phyloP scores from a whole-genome alignment of 1,140 invertebrate genomes.

The Aphis gossypii region DNA sequence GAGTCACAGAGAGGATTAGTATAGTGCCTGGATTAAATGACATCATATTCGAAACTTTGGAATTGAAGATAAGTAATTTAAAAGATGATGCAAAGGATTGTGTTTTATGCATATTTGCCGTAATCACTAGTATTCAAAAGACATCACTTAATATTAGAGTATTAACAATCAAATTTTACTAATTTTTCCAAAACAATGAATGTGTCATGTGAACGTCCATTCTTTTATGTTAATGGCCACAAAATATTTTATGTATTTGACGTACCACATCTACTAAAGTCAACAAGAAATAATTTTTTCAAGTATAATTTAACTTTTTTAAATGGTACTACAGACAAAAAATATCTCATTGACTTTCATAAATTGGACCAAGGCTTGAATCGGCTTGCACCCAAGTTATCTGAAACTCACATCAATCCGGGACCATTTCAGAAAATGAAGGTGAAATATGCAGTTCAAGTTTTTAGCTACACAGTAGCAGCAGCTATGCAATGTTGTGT shows the following conservation, averaged over 20 bases:
- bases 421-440: not conserved
- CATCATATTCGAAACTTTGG: no score
- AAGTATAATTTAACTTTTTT: not conserved
- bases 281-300: not conserved
- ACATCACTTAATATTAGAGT: no score
- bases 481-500: not conserved
- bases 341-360: not conserved
- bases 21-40: no score
- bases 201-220: not conserved
- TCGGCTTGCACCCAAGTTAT: not conserved
- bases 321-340: not conserved
- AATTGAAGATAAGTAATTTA: no score
- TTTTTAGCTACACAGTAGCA: not conserved
- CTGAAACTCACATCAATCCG: not conserved
- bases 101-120: no score
- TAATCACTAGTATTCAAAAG: no score
- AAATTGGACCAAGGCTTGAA: not conserved
- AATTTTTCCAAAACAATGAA: not conserved
- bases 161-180: not conserved
- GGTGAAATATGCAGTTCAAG: not conserved
- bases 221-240: not conserved
- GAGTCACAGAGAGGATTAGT: no score
- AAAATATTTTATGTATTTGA: slow-evolving; percentile 3
- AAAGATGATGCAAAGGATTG: no score
- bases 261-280: not conserved